Evolutionary conservation across 35 echinoderm and acorn worm genomes (phyloP).

Genomic region (Anneissia japonica): DNA sequence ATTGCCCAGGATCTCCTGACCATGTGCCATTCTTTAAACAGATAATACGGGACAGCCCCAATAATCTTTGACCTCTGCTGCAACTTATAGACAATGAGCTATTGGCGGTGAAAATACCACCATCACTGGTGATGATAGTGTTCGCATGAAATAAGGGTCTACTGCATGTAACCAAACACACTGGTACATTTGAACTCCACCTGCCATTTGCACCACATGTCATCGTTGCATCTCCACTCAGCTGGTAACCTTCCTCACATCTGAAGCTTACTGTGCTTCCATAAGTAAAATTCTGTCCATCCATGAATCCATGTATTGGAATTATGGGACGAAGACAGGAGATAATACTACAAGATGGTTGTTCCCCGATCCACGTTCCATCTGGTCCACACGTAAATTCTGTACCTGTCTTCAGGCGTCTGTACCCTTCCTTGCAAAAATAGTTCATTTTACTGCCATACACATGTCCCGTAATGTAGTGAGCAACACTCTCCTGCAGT

Average conservation of each 20-base stretch:
- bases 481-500: neutral
- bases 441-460: constrained; percentile 30
- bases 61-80: neutral
- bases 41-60: neutral
- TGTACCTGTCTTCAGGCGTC: neutral
- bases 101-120: neutral
- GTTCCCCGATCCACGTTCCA: constrained; percentile 8
- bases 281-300: constrained; percentile 10
- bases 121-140: neutral
- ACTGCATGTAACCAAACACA: neutral
- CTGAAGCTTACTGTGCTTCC: neutral
- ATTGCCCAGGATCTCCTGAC: constrained; percentile 3
- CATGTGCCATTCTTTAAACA: neutral
- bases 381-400: constrained; percentile 1
- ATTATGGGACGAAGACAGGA: neutral
- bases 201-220: constrained; percentile 29
- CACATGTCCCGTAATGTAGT: neutral
- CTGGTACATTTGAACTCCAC: constrained; percentile 22
- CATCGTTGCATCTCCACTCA: constrained; percentile 13
- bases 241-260: neutral
- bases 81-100: neutral
- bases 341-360: constrained; percentile 6
- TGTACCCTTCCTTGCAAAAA: constrained; percentile 38
- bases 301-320: neutral
- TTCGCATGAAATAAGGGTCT: neutral